Base-by-base conservation (phyloP, 64 coral and sea anemone species). In the Stichodactyla helianthus region DNA sequence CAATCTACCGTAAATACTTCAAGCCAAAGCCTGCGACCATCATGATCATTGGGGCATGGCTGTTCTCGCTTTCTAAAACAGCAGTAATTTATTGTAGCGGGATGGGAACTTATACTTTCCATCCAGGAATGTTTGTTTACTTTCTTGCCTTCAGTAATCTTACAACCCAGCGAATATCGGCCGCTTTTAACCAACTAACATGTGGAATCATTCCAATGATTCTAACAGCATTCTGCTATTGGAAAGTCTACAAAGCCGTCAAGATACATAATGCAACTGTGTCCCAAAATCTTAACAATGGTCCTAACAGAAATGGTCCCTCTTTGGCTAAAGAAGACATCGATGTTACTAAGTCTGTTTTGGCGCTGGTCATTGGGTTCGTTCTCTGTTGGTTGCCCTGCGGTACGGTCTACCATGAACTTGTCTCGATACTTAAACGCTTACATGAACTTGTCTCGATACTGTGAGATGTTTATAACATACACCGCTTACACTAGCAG, bases 1-100 rank as follows among this genome's bases (percentile, higher is more conserved):
- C 74, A 20, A 53, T 91, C 52, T 91, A 91, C 74, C 15, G 52
- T 18, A 86, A 91, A 53, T 79, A 77, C 18, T 91, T 81, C 78
- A 81, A 81, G 78, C 77, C 77, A 79, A 79, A 25, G 19, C 77
- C 77, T 19, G 77, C 31, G 27, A 14, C 16, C 11, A 10, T 79
- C 77, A 79, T 44, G 31, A 79, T 50, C 13, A 77, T 77, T n/a
- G 77, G 35, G 26, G 50, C 17, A 52, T 79, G 77, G 77, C 13
- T 79, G 8, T 79, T 79, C 14, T 8, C 27, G 77, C 6, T 50
- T 31, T 14, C 11, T 14, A 79, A 79, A 16, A 52, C 28, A 50
- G 77, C 27, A 50, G 20, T 31, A 79, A 26, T 79, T 26, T 79
- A 50, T 25, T 6, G 10, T 50, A 52, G 26, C 17, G 77, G 77